Percentiles rank a stretch among this genome's conserved stretches.
phyloP scores from a whole-genome alignment of 2,888 invertebrate species.

The Drosophila subsilvestris region DNA sequence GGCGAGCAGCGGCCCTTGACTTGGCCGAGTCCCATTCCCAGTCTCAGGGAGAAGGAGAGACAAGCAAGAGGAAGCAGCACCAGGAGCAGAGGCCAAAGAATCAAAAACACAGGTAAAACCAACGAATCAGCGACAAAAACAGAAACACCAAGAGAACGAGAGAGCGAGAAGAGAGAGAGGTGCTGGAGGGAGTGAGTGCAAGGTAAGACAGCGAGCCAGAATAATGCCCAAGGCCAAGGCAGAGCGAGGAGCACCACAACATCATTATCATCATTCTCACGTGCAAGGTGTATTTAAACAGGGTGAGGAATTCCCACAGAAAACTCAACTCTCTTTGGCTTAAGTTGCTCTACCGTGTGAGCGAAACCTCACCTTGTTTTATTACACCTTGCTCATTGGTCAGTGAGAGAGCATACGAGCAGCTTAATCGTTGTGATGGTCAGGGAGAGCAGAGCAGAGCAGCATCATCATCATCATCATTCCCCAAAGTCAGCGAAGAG shows the following conservation, averaged over 20 bases:
- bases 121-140: constrained; percentile 53
- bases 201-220: constrained; percentile 16
- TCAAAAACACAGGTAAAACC: constrained; percentile 49
- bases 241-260: constrained; percentile 37
- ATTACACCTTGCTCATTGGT: background rate
- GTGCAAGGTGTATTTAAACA: background rate
- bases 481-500: too few species aligned
- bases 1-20: constrained; percentile 75
- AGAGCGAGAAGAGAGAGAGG: constrained; percentile 38
- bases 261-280: constrained; percentile 21
- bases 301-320: background rate
- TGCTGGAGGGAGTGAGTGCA: constrained; percentile 6
- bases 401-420: background rate
- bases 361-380: background rate
- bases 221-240: constrained; percentile 64
- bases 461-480: constrained; percentile 37
- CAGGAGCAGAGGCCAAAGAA: constrained; percentile 28
- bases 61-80: background rate
- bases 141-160: constrained; percentile 42
- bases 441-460: constrained; percentile 10
- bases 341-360: background rate
- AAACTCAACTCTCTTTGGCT: background rate
- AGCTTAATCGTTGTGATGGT: background rate
- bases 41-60: background rate
- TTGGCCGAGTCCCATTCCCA: constrained; percentile 43